Percentiles rank a stretch among this genome's conserved stretches.
These are phyloP conservation scores for Hesperia comma DNA, from an alignment of 2,888 invertebrate genomes.

Conservation along the genomic window DNA sequence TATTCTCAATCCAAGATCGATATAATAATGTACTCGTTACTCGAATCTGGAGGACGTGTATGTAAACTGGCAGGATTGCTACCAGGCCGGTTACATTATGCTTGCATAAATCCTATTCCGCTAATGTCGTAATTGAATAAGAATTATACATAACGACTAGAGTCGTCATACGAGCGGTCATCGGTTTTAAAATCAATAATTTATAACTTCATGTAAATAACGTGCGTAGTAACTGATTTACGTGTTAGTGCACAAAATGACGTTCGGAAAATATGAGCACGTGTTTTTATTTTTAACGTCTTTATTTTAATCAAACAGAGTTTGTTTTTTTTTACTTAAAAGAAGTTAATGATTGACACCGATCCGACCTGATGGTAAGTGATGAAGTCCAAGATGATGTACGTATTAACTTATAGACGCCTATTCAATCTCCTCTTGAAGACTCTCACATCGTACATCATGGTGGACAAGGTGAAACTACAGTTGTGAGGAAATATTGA, in stretches of 20 bases:
- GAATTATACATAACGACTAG: conserved; percentile 8
- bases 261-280: not conserved
- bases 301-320: not conserved
- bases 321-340: too few relatives aligned
- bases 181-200: conserved; percentile 13
- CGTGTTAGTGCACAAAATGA: not conserved
- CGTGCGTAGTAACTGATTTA: not conserved
- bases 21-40: too few relatives aligned
- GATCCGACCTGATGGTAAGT: too few relatives aligned
- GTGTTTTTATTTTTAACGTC: not conserved
- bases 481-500: not conserved
- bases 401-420: too few relatives aligned
- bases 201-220: conserved; percentile 7
- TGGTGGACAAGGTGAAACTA: not conserved
- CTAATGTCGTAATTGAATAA: conserved; percentile 21
- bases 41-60: not conserved
- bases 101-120: conserved; percentile 16
- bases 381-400: too few relatives aligned
- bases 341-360: too few relatives aligned
- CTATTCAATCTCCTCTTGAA: too few relatives aligned
- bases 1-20: too few relatives aligned
- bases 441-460: too few relatives aligned
- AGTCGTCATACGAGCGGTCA: conserved; percentile 12
- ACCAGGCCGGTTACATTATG: not conserved
- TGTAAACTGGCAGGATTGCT: not conserved